Base-by-base conservation (phyloP, 2,888 invertebrate species). In the Cyrtodaria siliqua region DNA sequence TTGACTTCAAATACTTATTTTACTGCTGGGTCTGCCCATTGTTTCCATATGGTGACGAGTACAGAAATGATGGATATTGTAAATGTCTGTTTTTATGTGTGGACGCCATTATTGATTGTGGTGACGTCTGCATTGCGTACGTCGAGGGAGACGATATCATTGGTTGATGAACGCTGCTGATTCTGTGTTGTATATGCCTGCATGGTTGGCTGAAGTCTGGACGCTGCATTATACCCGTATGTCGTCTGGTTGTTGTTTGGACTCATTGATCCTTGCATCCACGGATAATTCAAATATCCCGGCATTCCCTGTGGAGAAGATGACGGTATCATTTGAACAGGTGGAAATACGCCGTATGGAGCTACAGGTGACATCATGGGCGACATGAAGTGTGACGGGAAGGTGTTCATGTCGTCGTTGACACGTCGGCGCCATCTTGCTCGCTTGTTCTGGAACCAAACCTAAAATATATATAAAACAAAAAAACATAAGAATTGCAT, bases 381-480 rank as follows among this genome's bases (percentile, higher is more conserved):
- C 9, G 86, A 77, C 69, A 83, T 59, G 57, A 75, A 68, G 8
- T 68, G 77, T 8, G 66, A 74, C n/a, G 76, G 74, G 49, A 50
- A 69, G 24, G 38, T 44, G 49, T 82, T 77, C 56, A 82, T 66
- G 63, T 80, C 85, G 60, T 86, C 85, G 62, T 81, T 81, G 12
- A 73, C 82, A 29, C 86, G 79, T 40, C 82, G 73, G 60, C 86
- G 83, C 86, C 87, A 87, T 68, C 87, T 76, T 23, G 87, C 87
- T 64, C 87, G 61, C 73, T 87, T 87, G 81, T 87, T 87, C 66
- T 86, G 86, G 73, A 87, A 87, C 86, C 86, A 87, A 38, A 87
- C 82, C 86, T 87, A 66, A 79, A 29, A 56, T 67, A 20, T 18
- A 33, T 9, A 57, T n/a, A n/a, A n/a, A n/a, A n/a, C n/a, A n/a